Conservation (phyloP, 92 coral and sea anemone species). For the Porites divaricata region DNA sequence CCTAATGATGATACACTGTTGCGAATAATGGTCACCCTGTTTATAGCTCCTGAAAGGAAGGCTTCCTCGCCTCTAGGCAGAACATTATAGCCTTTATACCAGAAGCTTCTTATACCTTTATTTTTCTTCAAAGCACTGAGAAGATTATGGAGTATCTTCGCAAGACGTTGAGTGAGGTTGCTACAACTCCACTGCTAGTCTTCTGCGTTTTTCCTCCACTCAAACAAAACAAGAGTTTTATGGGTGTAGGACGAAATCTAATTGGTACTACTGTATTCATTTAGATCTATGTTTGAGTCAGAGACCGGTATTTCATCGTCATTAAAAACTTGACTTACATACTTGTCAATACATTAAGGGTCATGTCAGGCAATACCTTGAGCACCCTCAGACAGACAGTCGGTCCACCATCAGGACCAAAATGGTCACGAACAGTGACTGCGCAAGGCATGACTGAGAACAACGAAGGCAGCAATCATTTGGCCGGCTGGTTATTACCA, state of each 20-base stretch:
- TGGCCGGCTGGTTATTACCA: not conserved
- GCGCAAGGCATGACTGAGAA: conserved; percentile 20
- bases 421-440: conserved; percentile 1
- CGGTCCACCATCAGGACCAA: conserved; percentile 14
- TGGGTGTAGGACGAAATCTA: conserved; percentile 27
- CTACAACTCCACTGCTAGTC: conserved; percentile 12
- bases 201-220: conserved; percentile 19
- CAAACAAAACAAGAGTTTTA: conserved; percentile 43
- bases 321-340: too few relatives aligned
- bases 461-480: conserved; percentile 1
- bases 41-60: not conserved
- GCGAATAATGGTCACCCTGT: not conserved
- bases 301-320: too few relatives aligned
- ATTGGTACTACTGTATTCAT: not conserved
- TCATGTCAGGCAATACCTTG: conserved; percentile 16
- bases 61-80: not conserved
- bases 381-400: not conserved
- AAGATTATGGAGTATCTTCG: not conserved
- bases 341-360: not conserved
- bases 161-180: conserved; percentile 1
- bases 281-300: too few relatives aligned
- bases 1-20: not conserved
- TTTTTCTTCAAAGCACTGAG: not conserved
- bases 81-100: conserved; percentile 1
- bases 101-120: conserved; percentile 1